Evolutionary conservation across 2,888 invertebrate genomes (phyloP), one percentile per base, ranked within the genome.

Genomic region (Mythimna vitellina): DNA sequence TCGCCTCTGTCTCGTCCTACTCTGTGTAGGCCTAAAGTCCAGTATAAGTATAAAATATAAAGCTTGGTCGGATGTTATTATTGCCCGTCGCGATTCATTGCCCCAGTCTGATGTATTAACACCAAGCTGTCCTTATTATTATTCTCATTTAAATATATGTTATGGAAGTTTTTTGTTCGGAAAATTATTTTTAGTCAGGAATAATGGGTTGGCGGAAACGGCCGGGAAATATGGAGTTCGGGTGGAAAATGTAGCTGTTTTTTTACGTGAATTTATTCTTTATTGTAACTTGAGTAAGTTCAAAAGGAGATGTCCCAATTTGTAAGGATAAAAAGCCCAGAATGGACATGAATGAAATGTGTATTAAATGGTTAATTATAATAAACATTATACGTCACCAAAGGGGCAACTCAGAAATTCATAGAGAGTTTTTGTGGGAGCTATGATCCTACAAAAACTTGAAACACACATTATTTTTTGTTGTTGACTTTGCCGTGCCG

Each of bases 31-130:
- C 86, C 79, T 73, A 65, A 79, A 70, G 70, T 73, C 72, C 70
- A 77, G 74, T 78, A 83, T 80, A 86, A 81, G 81, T 85, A 87
- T 82, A 83, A 83, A 88, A 81, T 87, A 87, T 87, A 87, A 82
- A 81, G 68, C 74, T 60, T 58, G 64, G 66, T 64, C 83, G 84
- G 86, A 84, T 87, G 84, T 87, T 88, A 84, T 88, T 88, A 87
- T 86, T 86, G 77, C 73, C 73, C 68, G 85, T 82, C 77, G 80
- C 81, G 80, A 86, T 81, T 86, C 86, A 82, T 84, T 86, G 86
- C 87, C 74, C 76, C 68, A 80, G 29, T 71, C 67, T 80, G 80
- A 78, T 80, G 74, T 83, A 85, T 84, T 84, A 86, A 86, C 81
- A 83, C 70, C 67, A 70, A 14, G 38, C 64, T 77, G 70, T 57